A percentile compares a stretch with the other conserved stretches of the same genome.
phyloP scores from a whole-genome alignment of 2,113 vertebrate genomes.

The Spermophilus dauricus region DNA sequence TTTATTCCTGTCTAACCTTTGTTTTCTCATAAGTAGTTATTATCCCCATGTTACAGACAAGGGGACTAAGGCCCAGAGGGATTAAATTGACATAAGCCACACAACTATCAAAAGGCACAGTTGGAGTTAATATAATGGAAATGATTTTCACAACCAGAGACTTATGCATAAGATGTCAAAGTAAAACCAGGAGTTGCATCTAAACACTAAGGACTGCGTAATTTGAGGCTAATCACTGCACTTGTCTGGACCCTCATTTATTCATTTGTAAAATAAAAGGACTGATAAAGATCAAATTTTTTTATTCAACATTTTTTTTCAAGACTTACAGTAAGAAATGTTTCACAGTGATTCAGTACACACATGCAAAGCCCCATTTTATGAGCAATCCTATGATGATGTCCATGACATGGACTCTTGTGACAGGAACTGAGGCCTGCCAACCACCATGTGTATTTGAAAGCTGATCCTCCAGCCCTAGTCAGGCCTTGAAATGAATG shows the following conservation, averaged over 20 bases:
- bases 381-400: background rate
- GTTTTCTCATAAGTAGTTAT: slow-evolving; percentile 22
- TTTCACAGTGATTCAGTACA: background rate
- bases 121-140: slow-evolving; percentile 3
- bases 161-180: slow-evolving; percentile 45
- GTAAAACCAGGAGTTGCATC: background rate
- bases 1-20: slow-evolving; percentile 42
- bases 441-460: background rate
- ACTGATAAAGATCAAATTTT: background rate
- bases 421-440: background rate
- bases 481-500: background rate
- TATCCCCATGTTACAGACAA: slow-evolving; percentile 20
- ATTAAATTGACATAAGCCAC: background rate
- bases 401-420: background rate
- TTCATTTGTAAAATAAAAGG: slow-evolving; percentile 39
- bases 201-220: background rate
- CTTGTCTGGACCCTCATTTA: background rate
- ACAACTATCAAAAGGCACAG: slow-evolving; percentile 26
- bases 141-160: background rate
- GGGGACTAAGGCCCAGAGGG: background rate
- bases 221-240: background rate
- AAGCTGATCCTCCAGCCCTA: background rate
- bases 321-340: slow-evolving; percentile 18
- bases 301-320: background rate
- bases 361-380: slow-evolving; percentile 7